Percentiles rank a stretch among this genome's conserved stretches.
These are phyloP conservation scores for Gallinago stenura DNA, from an alignment of 2,797 vertebrate genomes.

Conservation along the genomic window DNA sequence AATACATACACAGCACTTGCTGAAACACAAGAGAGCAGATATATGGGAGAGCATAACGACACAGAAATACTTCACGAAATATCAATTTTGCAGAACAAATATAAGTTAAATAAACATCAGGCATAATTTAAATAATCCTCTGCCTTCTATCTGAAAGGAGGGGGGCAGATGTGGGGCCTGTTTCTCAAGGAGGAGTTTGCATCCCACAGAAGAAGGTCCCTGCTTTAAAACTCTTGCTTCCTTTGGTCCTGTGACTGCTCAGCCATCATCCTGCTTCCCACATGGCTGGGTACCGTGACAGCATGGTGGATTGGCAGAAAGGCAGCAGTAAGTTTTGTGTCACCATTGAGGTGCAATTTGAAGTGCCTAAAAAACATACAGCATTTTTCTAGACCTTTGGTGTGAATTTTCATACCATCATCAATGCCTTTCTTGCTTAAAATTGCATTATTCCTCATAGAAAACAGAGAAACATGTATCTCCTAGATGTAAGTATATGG, in stretches of 20 bases:
- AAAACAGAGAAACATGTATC: background rate
- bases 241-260: background rate
- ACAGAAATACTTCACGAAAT: background rate
- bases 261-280: background rate
- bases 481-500: background rate
- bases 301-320: background rate
- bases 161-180: too few relatives aligned
- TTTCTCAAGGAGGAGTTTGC: background rate
- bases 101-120: background rate
- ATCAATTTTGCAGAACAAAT: background rate
- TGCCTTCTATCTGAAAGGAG: background rate
- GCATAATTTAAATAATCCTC: background rate
- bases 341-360: background rate
- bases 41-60: background rate
- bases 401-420: background rate
- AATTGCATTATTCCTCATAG: background rate
- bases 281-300: fast-evolving
- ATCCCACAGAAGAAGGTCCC: background rate
- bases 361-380: background rate
- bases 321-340: background rate
- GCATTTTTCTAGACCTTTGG: background rate
- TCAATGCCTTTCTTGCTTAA: background rate
- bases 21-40: background rate
- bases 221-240: background rate
- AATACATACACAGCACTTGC: fast-evolving